Base-by-base conservation (phyloP, 2,113 vertebrate species). In the Peucedramus taeniatus region DNA sequence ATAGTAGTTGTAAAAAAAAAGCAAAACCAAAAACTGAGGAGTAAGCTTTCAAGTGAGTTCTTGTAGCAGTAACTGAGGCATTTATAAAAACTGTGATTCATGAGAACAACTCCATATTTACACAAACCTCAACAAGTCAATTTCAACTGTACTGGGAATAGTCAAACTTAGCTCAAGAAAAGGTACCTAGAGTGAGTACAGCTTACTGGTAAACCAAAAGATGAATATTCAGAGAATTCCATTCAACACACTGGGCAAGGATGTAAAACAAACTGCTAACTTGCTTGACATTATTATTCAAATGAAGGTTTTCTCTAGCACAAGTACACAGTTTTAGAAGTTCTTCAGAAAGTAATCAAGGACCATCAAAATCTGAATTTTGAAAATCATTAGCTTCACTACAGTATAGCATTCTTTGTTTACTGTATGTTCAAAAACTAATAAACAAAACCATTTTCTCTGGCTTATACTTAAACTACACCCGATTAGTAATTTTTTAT, bases 391-490 rank as follows among this genome's bases (percentile, higher is more conserved):
- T 70, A 87, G 20, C 28, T 77, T 87, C 56, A 75, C 45, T 84
- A 68, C 10, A 79, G 24, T 57, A 87, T 11, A 87, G 85, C 90
- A 90, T 89, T 92, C 86, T 92, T 74, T 68, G 71, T 96, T 95
- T 87, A 92, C 37, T 65, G 50, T 65, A 96, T 91, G 60, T 85
- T 77, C 68, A 95, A 89, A 90, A 91, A 81, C 47, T 83, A 94
- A 97, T 86, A 97, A 97, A 97, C 94, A 97, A 89, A 98, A 98
- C 97, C 98, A 97, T 95, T 97, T 97, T 99, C 98, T 99, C 99
- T 99, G 98, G 99, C 98, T 98, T 98, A 98, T 98, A 97, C 47
- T 96, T 97, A 98, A 97, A 97, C 95, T 98, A 97, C 94, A 98
- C 95, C 94, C 93, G 53, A 97, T 84, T 96, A 97, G 61, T 80